Conservation (phyloP, 2,797 vertebrate genomes). For the Cyclopterus lumpus region DNA sequence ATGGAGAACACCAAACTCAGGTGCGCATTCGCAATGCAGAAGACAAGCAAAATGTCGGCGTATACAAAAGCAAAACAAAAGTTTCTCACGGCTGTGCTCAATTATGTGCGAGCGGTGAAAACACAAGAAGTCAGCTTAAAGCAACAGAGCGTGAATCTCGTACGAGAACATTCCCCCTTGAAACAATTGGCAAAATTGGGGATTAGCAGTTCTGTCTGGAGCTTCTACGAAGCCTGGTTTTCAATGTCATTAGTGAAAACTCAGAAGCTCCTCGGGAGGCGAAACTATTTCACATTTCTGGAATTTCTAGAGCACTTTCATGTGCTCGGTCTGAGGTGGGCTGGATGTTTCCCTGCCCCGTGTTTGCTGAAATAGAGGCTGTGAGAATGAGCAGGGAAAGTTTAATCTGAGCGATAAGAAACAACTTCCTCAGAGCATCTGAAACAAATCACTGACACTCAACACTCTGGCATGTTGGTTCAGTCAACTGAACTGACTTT, state of each 20-base stretch:
- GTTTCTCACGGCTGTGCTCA: slow-evolving; percentile 59
- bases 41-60: not conserved
- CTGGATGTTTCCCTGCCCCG: slow-evolving; percentile 18
- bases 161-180: slow-evolving; percentile 57
- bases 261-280: slow-evolving; percentile 19
- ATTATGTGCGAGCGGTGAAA: slow-evolving; percentile 61
- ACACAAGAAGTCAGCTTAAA: slow-evolving; percentile 67
- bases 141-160: slow-evolving; percentile 72
- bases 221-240: slow-evolving; percentile 53
- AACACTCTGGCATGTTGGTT: slow-evolving; percentile 10
- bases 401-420: slow-evolving; percentile 41
- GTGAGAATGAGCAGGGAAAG: slow-evolving; percentile 30
- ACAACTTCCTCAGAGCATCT: slow-evolving; percentile 53
- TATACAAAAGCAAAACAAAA: slow-evolving; percentile 14
- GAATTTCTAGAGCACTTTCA: slow-evolving; percentile 48
- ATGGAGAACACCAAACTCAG: slow-evolving; percentile 6
- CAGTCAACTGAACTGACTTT: slow-evolving; percentile 10
- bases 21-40: slow-evolving; percentile 1
- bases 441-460: slow-evolving; percentile 39
- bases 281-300: slow-evolving; percentile 40
- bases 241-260: slow-evolving; percentile 55
- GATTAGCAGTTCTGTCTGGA: slow-evolving; percentile 62
- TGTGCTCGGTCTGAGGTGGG: slow-evolving; percentile 12
- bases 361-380: slow-evolving; percentile 11
- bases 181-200: slow-evolving; percentile 69